Base-by-base conservation (phyloP, 2,113 vertebrate genomes). In the Leucopternis melanops region DNA sequence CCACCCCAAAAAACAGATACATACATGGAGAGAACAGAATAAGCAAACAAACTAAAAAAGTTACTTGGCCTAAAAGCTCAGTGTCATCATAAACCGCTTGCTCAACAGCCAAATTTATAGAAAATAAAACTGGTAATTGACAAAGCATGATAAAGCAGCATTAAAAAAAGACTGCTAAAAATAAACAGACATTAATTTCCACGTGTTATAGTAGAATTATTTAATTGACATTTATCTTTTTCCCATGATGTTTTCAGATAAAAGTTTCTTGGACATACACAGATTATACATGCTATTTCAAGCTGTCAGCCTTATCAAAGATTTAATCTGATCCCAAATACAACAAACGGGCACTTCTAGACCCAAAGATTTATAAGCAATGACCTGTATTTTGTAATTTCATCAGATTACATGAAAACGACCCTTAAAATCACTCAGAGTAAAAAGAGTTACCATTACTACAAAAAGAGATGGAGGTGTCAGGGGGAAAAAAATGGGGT, bases 11-110 rank as follows among this genome's bases (percentile, higher is more conserved):
- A 23, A 86, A 50, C 32, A 42, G 36, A 52, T 11, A 81, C 4
- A 17, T 0, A 17, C 9, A 73, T 25, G 2, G 12, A 66, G 12
- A 70, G 59, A 87, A 67, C 0, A 0, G 6, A 91, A 3, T 71
- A 85, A 89, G 11, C 19, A 22, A 92, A 78, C 25, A 86, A 91
- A 87, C 47, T 61, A 63, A 69, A 80, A 20, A 62, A 83, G 25
- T 58, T 74, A 90, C 21, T 71, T 54, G 40, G 38, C 8, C 4
- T 44, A 91, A 83, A 36, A 85, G 36, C 36, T 81, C 47, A 74
- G 12, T 69, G 42, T 85, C 74, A 86, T 36, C 42, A 69, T 27
- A 95, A 81, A 58, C 29, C 18, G 36, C 21, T 59, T 73, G 45
- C 42, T 74, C 61, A 54, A 90, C 36, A 62, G 44, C 15, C 34